Conservation (phyloP, 2,797 vertebrate species). For the Chaenodraco wilsoni region DNA sequence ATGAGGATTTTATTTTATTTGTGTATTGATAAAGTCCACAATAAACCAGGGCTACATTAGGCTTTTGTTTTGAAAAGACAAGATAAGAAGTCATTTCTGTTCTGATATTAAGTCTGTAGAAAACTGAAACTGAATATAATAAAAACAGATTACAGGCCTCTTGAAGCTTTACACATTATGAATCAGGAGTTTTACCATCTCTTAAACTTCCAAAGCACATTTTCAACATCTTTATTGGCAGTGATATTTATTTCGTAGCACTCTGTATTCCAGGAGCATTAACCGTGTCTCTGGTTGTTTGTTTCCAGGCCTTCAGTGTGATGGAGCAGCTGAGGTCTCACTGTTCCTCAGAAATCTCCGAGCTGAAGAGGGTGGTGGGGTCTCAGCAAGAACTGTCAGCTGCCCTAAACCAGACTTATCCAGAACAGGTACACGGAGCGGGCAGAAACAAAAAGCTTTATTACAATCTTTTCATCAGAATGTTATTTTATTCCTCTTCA, state of each 20-base stretch:
- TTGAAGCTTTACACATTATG: neutral
- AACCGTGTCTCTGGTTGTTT: conserved; percentile 26
- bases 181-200: neutral
- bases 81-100: neutral
- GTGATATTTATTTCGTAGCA: neutral
- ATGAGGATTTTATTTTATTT: neutral
- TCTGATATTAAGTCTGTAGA: neutral
- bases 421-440: conserved; percentile 81
- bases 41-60: neutral
- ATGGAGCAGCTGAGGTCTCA: conserved; percentile 85
- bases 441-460: neutral
- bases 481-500: conserved; percentile 3
- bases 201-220: neutral
- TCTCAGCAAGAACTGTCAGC: conserved; percentile 82
- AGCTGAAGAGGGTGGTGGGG: conserved; percentile 82
- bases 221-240: neutral
- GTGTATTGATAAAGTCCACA: neutral
- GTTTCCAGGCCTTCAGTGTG: conserved; percentile 81
- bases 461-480: neutral
- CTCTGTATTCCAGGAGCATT: neutral
- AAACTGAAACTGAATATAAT: neutral
- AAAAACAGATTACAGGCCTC: neutral
- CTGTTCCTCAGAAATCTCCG: conserved; percentile 78
- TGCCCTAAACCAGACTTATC: conserved; percentile 77
- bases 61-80: neutral